phyloP scores from a whole-genome alignment of 2,113 vertebrate genomes.

The Tupaia tana region DNA sequence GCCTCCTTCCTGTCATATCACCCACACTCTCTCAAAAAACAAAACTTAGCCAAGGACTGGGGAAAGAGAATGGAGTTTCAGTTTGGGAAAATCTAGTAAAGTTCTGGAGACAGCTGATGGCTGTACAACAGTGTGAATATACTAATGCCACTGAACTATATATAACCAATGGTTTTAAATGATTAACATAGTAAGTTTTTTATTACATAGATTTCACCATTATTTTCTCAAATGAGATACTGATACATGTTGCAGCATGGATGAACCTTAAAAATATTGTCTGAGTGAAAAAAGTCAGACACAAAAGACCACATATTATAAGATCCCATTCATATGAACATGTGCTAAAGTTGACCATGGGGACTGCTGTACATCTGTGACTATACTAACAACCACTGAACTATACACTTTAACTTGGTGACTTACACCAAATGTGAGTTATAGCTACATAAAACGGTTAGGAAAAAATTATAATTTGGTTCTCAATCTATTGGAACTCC shows the following conservation, averaged over 20 bases:
- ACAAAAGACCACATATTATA: not conserved
- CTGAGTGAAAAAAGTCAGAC: constrained; percentile 35
- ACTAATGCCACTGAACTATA: constrained; percentile 10
- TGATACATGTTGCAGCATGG: not conserved
- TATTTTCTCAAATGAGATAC: not conserved
- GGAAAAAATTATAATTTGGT: not conserved
- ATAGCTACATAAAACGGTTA: constrained; percentile 12
- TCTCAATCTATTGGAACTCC: constrained; percentile 46
- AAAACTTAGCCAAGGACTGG: not conserved
- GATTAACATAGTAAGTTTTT: not conserved
- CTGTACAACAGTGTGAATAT: not conserved
- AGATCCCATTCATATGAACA: constrained; percentile 21
- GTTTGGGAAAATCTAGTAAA: not conserved
- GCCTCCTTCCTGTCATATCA: not conserved
- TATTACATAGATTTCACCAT: not conserved
- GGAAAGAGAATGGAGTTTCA: not conserved
- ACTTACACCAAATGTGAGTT: not conserved
- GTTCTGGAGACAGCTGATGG: not conserved
- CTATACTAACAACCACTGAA: not conserved
- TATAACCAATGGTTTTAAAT: not conserved
- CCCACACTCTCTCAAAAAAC: not conserved
- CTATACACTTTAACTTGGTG: not conserved
- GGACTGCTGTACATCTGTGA: not conserved
- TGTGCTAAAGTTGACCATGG: not conserved
- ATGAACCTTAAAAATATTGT: constrained; percentile 36